Evolutionary conservation across 2,797 vertebrate genomes (phyloP).

Genomic region (Coccyzus lansbergi): DNA sequence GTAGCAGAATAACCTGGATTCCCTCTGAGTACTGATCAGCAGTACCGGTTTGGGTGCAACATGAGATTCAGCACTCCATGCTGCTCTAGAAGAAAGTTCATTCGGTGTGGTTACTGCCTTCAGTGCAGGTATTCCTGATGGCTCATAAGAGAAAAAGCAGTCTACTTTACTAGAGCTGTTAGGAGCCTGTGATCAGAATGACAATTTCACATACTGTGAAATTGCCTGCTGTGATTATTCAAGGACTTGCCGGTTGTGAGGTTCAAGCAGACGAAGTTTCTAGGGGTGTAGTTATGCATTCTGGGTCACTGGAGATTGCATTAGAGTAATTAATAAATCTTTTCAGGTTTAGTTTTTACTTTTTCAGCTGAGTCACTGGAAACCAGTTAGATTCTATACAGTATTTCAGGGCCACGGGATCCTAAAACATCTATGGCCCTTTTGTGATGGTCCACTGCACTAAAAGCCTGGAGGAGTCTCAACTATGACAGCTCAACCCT

Average conservation of each 20-base stretch:
- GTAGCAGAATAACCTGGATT: neutral
- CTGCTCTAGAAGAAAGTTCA: neutral
- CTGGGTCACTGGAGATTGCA: neutral
- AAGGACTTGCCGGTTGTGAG: fast-evolving
- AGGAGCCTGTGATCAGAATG: neutral
- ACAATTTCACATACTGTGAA: neutral
- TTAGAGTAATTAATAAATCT: neutral
- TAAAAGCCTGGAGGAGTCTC: neutral
- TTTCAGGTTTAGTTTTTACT: neutral
- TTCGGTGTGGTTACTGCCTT: neutral
- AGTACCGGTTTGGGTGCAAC: fast-evolving
- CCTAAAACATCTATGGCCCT: neutral
- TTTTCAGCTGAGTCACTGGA: neutral
- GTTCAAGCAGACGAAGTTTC: neutral
- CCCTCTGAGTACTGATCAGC: neutral
- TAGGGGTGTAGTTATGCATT: neutral
- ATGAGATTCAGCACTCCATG: fast-evolving
- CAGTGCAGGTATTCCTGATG: neutral
- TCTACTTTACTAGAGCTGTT: neutral
- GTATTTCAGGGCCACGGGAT: neutral
- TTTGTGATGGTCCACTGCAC: neutral
- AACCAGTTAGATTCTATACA: neutral
- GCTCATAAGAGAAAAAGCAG: neutral
- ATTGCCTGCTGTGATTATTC: neutral
- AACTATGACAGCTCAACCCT: neutral